phyloP scores from a whole-genome alignment of 2,113 vertebrate genomes.

The Oncorhynchus clarkii region DNA sequence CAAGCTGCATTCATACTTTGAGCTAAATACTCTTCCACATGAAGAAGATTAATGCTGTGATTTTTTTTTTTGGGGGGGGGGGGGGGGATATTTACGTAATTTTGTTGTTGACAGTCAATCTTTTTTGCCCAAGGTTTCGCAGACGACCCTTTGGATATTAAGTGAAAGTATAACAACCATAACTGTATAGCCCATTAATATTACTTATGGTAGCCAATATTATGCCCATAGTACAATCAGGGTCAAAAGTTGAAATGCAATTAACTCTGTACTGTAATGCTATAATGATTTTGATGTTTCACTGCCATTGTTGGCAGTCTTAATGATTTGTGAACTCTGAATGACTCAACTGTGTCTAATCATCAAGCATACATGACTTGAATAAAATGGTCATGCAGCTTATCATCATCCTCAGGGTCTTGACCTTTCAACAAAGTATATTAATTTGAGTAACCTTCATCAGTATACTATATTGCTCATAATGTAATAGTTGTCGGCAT shows the following conservation, averaged over 20 bases:
- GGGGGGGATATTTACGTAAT: background rate
- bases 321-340: background rate
- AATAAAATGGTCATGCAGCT: background rate
- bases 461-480: background rate
- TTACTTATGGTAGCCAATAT: too few relatives aligned
- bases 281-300: too few relatives aligned
- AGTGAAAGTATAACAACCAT: too few relatives aligned
- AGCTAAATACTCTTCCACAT: background rate
- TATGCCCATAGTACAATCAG: too few relatives aligned
- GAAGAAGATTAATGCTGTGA: background rate
- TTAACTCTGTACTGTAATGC: too few relatives aligned
- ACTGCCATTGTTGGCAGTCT: background rate
- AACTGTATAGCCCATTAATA: too few relatives aligned
- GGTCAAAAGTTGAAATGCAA: too few relatives aligned
- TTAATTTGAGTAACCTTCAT: background rate
- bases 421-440: background rate
- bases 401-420: background rate
- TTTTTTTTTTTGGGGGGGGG: too few relatives aligned
- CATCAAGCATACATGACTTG: background rate
- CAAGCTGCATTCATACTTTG: conserved; percentile 27
- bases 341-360: background rate
- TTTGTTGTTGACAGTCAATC: background rate
- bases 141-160: background rate
- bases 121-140: background rate
- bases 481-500: background rate